Evolutionary conservation across 1,140 invertebrate genomes (phyloP), one percentile per base, ranked within the genome.

Genomic region (Grapholita molesta): DNA sequence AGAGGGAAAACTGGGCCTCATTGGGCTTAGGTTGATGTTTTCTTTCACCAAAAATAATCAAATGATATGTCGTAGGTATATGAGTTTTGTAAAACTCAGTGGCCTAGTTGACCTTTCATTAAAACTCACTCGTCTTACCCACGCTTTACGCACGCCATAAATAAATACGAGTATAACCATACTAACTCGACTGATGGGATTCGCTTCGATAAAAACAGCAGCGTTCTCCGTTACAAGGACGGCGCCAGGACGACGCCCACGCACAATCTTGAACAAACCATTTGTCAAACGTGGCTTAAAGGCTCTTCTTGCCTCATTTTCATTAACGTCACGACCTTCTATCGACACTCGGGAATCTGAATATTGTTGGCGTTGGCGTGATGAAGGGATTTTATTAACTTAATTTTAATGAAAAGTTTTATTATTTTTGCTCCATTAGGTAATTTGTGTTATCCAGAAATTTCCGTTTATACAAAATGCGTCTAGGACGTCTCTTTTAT

Each of bases 281-380:
- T 61, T 61, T 61, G 55, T 61, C 55, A 61, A 61, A 61, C 55
- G 24, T 61, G 55, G 25, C 53, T 55, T 25, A 12, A 24, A 57
- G 53, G 21, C 15, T 25, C 24, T 24, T 23, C 11, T 11, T 53
- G 53, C 53, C 15, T 57, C 25, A 61, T 61, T 61, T 30, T 61
- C 55, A 61, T 61, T 61, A 61, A 32, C 25, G 53, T 25, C 23
- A 25, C 25, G 55, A 32, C 55, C 28, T 61, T 28, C 25, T 12
- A 15, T 15, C 23, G 11, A 12, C 53, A 28, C 11, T 12, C 3
- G 21, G 24, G 53, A 55, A 18, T 55, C 53, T 48, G 18, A 48
- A 55, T 28, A 55, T 11, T 55, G 9, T 53, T n/a, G 18, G 8
- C 18, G 18, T 4, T 4, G 28, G 7, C 28, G 3, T 30, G 7